Conservation (phyloP, 1,140 invertebrate genomes). For the Brachionus angularis region DNA sequence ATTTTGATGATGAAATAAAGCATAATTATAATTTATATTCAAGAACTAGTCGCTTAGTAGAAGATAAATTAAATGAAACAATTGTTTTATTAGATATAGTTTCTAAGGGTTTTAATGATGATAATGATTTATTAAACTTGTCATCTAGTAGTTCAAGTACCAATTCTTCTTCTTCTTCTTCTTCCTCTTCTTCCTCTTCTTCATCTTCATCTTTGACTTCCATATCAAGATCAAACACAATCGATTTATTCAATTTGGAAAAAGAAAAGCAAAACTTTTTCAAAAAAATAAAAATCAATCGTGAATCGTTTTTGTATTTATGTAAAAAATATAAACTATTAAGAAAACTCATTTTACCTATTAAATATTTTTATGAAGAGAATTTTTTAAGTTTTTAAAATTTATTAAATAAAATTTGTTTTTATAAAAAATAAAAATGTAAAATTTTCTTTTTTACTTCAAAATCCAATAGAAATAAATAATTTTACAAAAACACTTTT, state of each 20-base stretch:
- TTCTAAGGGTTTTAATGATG: background rate
- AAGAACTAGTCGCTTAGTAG: conserved; percentile 14
- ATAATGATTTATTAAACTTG: background rate
- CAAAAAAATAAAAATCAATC: background rate
- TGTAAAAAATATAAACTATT: conserved; percentile 10
- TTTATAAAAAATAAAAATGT: no score
- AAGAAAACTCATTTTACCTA: conserved; percentile 23
- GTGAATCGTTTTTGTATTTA: conserved; percentile 19
- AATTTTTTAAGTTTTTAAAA: no score
- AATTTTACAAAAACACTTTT: no score
- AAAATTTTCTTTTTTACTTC: no score
- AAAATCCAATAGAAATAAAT: no score
- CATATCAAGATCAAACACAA: background rate
- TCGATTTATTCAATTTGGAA: background rate
- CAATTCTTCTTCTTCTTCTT: background rate
- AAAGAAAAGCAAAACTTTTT: background rate
- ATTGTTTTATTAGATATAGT: conserved; percentile 1
- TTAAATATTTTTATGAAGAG: conserved; percentile 23
- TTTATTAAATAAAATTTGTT: no score
- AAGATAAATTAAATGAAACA: conserved; percentile 20
- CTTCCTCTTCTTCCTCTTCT: background rate
- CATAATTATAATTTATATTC: background rate
- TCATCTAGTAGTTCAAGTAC: background rate
- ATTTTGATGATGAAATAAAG: conserved; percentile 15
- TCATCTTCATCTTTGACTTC: background rate